Base-by-base conservation (phyloP, 2,113 vertebrate genomes). In the Chitala chitala region DNA sequence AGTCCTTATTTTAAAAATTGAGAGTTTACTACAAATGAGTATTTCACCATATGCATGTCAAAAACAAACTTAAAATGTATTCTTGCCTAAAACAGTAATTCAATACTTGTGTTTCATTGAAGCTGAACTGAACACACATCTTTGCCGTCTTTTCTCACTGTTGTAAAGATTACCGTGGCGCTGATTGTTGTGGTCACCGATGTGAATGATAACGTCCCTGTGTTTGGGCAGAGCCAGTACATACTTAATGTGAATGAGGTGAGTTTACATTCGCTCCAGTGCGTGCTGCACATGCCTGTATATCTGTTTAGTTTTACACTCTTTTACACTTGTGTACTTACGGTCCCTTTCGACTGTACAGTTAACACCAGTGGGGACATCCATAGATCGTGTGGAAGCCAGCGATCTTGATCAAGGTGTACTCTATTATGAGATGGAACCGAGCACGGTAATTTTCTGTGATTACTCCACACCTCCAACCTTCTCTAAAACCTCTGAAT, bases 201-300 rank as follows among this genome's bases (percentile, higher is more conserved):
- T 12, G 78, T 90, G 15, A 92, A 92, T 4, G 91, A 92, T 29
- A 90, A 91, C 75, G 81, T 82, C n/a, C 90, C 90, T 0, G 82
- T 82, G 72, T 92, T 92, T 72, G 80, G 63, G 0, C 76, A 88
- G 8, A 85, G 69, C 72, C 81, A 84, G 80, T 90, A 87, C 13
- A 56, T 71, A 0, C 75, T 91, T 8, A 80, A 86, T 1, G 83
- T 90, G 61, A 87, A 89, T 15, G 91, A 92, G 89, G 91, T 91
- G 68, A 86, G 84, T 76, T 24, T 63, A 13, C 38, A 58, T 7
- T 12, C 17, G 22, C 36, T 44, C 9, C 15, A 36, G 26, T 33
- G 29, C 17, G 8, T 61, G 58, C 13, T 33, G 36, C 29, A 20
- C 36, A 6, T 3, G 10, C 15, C 29, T 8, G 5, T 68, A 1